These are phyloP conservation scores for Aricia agestis DNA, from an alignment of 1,140 invertebrate species.

Conservation along the genomic window DNA sequence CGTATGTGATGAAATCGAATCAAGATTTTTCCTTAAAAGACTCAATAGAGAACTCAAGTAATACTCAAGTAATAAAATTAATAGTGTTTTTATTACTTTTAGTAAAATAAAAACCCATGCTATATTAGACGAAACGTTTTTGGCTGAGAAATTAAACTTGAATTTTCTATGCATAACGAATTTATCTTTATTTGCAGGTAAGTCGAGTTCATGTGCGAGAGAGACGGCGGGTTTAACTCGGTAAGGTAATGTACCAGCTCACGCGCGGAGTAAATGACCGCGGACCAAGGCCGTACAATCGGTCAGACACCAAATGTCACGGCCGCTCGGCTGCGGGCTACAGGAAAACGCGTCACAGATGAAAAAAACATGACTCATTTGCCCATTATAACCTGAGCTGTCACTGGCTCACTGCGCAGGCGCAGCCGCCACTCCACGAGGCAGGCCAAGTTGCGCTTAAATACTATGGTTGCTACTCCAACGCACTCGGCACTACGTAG, in stretches of 20 bases:
- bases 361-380: conserved; percentile 66
- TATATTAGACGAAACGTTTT: too few relatives aligned
- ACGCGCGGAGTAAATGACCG: conserved; percentile 67
- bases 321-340: conserved; percentile 57
- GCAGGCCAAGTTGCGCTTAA: background rate
- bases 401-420: conserved; percentile 10
- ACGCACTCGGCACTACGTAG: background rate
- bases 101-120: background rate
- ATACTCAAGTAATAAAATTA: background rate
- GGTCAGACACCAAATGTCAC: conserved; percentile 73
- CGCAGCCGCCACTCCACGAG: background rate
- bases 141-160: background rate
- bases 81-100: background rate
- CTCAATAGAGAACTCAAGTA: too few relatives aligned
- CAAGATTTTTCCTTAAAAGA: background rate
- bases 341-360: conserved; percentile 69
- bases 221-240: conserved; percentile 39
- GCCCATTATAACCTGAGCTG: conserved; percentile 19
- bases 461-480: background rate
- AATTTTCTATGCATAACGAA: conserved; percentile 16
- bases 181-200: conserved; percentile 8
- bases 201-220: conserved; percentile 31
- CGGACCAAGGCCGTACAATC: conserved; percentile 68
- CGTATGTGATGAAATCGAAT: too few relatives aligned
- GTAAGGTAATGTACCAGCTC: conserved; percentile 51